Evolutionary conservation across 2,888 invertebrate genomes (phyloP).

Genomic region (Sinopyrophorus schimmeli): DNA sequence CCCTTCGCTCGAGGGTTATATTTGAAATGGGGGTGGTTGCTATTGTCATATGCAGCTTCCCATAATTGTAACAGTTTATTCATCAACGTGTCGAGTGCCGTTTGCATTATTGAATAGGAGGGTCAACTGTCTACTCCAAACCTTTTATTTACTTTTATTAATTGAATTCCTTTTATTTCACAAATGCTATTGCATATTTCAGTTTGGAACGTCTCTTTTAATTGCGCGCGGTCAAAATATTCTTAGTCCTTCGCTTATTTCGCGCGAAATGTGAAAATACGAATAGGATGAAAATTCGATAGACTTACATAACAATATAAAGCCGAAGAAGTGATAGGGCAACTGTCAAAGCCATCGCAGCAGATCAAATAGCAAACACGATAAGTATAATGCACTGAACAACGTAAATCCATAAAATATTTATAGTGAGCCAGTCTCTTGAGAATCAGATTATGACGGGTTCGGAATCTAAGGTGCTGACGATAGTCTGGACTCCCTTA

Average conservation of each 20-base stretch:
- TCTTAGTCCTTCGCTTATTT: too few species aligned
- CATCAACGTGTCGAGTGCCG: slow-evolving; percentile 47
- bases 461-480: slow-evolving; percentile 25
- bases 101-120: slow-evolving; percentile 53
- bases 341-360: slow-evolving; percentile 44
- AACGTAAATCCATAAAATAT: slow-evolving; percentile 58
- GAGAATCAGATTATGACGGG: slow-evolving; percentile 56
- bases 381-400: slow-evolving; percentile 57
- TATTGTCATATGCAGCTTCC: slow-evolving; percentile 55
- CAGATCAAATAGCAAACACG: slow-evolving; percentile 55
- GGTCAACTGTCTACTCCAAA: slow-evolving; percentile 52
- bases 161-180: slow-evolving; percentile 37
- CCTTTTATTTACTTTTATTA: slow-evolving; percentile 52
- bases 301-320: slow-evolving; percentile 28
- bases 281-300: slow-evolving; percentile 24
- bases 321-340: slow-evolving; percentile 41
- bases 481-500: slow-evolving; percentile 11
- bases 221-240: too few species aligned
- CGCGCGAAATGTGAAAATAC: slow-evolving; percentile 32
- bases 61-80: slow-evolving; percentile 55
- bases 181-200: slow-evolving; percentile 7
- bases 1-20: slow-evolving; percentile 32
- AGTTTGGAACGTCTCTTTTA: too few species aligned
- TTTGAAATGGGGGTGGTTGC: slow-evolving; percentile 36
- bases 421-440: slow-evolving; percentile 51